Base-by-base conservation (phyloP, 2,888 invertebrate genomes). In the Mylabris sibirica region DNA sequence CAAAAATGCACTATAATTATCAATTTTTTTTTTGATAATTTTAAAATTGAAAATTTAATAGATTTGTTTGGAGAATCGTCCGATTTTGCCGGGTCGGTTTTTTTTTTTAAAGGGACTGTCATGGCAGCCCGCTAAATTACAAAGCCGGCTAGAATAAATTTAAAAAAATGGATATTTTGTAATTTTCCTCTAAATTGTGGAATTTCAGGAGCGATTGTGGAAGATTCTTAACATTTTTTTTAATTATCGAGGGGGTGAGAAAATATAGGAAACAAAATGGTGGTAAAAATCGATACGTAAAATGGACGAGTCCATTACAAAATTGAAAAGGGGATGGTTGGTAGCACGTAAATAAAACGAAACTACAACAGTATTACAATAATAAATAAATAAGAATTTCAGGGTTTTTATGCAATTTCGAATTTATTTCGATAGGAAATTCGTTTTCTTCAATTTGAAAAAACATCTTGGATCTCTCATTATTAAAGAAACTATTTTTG, bases 91-190 rank as follows among this genome's bases (percentile, higher is more conserved):
- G 82, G 82, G 80, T 78, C 8, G 80, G 62, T 41, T 60, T 67
- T 41, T 41, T 60, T 67, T 41, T 62, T 70, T 70, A 69, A 72
- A 72, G 72, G 73, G 76, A 79, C 77, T 79, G 80, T 82, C 81
- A 82, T 82, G 82, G 82, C 81, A 78, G 78, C 78, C 78, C 73
- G 76, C 74, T 72, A 74, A 77, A 78, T 79, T 79, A 74, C 74
- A 79, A 80, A 78, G 72, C 62, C 66, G 62, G 62, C 14, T 3
- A 49, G 9, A 5, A 20, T 49, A 2, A 20, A 49, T 57, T 38
- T 34, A 35, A 35, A n/a, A n/a, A n/a, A n/a, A n/a, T n/a, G n/a
- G n/a, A n/a, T n/a, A n/a, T n/a, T n/a, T n/a, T n/a, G n/a, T n/a
- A n/a, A n/a, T n/a, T n/a, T n/a, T n/a, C n/a, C n/a, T n/a, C n/a